Evolutionary conservation across 2,113 vertebrate species (phyloP), one percentile per base, ranked within the genome.

Genomic region (Apistogramma diplotaenia): DNA sequence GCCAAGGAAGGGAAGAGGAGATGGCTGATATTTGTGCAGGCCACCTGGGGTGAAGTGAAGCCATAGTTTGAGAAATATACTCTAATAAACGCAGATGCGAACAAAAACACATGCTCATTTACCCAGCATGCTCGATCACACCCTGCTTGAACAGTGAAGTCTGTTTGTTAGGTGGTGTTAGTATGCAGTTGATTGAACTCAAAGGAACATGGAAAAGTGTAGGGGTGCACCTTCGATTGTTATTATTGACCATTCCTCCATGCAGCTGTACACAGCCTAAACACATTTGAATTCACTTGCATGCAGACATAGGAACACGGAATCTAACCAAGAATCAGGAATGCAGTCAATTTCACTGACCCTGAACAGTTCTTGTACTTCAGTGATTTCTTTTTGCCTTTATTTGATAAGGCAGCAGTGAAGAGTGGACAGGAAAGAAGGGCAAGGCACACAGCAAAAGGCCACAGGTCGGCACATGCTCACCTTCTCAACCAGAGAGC

Each of bases 191-290:
- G 91, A 92, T 70, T 74, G 87, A 86, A 91, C 89, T 40, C 57
- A 73, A 90, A 89, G 82, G 74, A 85, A 80, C 62, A 76, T 77
- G 76, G 84, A 87, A 86, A 82, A 86, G 90, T 87, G 4, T 83
- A 90, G 85, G 54, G 90, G 79, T 90, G 81, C 79, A 82, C 65
- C 83, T 87, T 85, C 13, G 84, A 94, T 93, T 75, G 4, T 93
- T 94, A 90, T 93, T 95, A 94, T 94, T 95, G 92, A 95, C 89
- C 79, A 74, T 16, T 72, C 58, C 78, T 89, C 86, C 71, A 75
- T 79, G 82, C 87, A 89, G 78, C 86, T 78, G 76, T 59, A 40
- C 85, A 77, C 86, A 81, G 83, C 90, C 82, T 81, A 80, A 82
- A 91, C 87, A 89, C 79, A 87, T 89, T 84, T 74, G 73, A 83